These are phyloP conservation scores for Actias luna DNA, from an alignment of 2,888 invertebrate species.

Conservation along the genomic window DNA sequence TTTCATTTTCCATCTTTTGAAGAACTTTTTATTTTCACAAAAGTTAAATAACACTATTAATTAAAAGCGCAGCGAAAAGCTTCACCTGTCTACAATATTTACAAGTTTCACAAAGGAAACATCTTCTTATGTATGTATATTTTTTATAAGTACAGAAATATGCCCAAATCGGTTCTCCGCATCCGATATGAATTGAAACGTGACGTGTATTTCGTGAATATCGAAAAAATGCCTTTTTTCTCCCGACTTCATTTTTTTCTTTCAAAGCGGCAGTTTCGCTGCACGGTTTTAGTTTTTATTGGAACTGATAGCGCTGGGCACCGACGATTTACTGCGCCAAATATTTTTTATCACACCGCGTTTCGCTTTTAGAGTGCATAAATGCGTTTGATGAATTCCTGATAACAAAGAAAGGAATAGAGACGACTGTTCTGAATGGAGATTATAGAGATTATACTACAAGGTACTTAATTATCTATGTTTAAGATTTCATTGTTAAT, in stretches of 20 bases:
- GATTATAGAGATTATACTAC: neutral
- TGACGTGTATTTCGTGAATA: neutral
- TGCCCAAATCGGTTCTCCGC: neutral
- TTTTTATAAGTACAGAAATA: neutral
- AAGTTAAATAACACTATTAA: neutral
- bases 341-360: neutral
- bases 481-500: too few species aligned
- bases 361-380: constrained; percentile 1
- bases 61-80: neutral
- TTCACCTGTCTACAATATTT: neutral
- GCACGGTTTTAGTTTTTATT: constrained; percentile 8
- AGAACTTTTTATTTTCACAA: too few species aligned
- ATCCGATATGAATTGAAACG: neutral
- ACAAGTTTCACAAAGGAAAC: neutral
- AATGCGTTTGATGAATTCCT: neutral
- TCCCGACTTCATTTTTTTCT: neutral
- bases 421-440: neutral
- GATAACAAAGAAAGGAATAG: neutral
- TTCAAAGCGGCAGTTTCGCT: constrained; percentile 8
- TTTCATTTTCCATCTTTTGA: too few species aligned
- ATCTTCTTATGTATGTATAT: neutral
- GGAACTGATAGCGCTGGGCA: neutral
- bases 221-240: constrained; percentile 1
- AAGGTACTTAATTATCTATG: too few species aligned
- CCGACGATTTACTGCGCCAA: constrained; percentile 8